phyloP scores from a whole-genome alignment of 2,113 vertebrate genomes.

The Colius striatus region DNA sequence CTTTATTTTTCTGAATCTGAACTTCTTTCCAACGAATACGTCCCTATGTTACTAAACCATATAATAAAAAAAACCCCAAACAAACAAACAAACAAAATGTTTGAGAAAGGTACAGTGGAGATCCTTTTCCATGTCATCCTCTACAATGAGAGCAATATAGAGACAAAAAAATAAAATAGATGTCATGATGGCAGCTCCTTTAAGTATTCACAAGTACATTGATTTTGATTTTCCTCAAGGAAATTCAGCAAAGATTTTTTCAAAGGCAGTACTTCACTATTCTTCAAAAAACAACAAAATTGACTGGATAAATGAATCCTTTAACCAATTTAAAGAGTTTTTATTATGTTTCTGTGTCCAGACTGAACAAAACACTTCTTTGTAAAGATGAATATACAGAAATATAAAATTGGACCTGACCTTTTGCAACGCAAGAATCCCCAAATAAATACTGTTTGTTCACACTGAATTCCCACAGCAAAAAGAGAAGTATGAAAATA shows the following conservation, averaged over 20 bases:
- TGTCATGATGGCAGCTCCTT: background rate
- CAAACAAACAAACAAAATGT: background rate
- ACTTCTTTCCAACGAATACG: background rate
- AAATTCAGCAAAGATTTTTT: slow-evolving; percentile 33
- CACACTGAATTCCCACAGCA: background rate
- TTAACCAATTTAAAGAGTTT: slow-evolving; percentile 52
- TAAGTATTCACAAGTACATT: background rate
- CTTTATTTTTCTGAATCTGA: background rate
- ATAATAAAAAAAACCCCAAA: background rate
- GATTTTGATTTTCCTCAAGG: slow-evolving; percentile 28
- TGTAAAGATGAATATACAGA: slow-evolving; percentile 20
- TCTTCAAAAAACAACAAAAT: slow-evolving; percentile 20
- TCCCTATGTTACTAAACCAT: background rate
- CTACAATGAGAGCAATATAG: background rate
- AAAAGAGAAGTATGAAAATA: slow-evolving; percentile 13
- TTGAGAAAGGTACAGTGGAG: background rate
- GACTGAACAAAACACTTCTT: slow-evolving; percentile 10
- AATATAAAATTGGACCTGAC: slow-evolving; percentile 13
- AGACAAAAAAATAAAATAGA: background rate
- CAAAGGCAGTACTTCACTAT: background rate
- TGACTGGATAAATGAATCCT: slow-evolving; percentile 21
- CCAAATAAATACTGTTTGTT: slow-evolving; percentile 28
- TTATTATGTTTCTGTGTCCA: background rate
- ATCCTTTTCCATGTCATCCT: background rate
- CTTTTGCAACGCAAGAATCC: slow-evolving; percentile 14